phyloP scores from a whole-genome alignment of 35 echinoderm and acorn worm genomes.

The Diadema setosum region DNA sequence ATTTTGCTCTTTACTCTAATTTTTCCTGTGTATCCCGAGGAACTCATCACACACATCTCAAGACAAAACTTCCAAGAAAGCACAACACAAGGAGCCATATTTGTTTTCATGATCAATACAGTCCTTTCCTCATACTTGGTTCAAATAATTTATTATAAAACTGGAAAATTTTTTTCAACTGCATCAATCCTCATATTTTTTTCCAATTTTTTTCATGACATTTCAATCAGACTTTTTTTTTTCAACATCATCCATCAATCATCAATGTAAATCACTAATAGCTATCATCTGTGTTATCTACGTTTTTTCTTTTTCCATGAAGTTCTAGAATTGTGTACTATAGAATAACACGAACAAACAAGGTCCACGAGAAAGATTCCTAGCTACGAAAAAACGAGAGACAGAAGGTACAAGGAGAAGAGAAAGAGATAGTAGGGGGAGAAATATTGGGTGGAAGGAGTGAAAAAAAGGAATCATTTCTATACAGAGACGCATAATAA shows the following conservation, averaged over 20 bases:
- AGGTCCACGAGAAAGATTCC: neutral
- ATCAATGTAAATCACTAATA: conserved; percentile 32
- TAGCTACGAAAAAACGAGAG: conserved; percentile 14
- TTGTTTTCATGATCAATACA: conserved; percentile 6
- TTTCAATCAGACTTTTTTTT: neutral
- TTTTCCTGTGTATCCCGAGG: too few species aligned
- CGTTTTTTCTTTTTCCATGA: neutral
- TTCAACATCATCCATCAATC: neutral
- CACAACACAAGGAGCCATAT: too few species aligned
- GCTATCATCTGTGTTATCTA: conserved; percentile 27
- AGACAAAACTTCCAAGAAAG: too few species aligned
- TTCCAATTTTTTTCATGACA: conserved; percentile 44
- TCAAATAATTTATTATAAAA: conserved; percentile 99
- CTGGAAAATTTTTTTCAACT: conserved; percentile 90
- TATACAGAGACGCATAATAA: conserved; percentile 19
- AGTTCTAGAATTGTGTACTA: too few species aligned
- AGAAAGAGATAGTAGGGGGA: too few species aligned
- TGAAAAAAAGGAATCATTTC: too few species aligned
- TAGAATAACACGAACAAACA: neutral
- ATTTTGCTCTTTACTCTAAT: too few species aligned
- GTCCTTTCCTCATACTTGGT: conserved; percentile 43
- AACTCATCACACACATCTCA: too few species aligned
- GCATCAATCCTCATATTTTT: conserved; percentile 68
- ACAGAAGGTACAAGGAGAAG: neutral
- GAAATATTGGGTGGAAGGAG: too few species aligned